Evolutionary conservation across 2,888 invertebrate species (phyloP).

Genomic region (Sinotaia quadrata): DNA sequence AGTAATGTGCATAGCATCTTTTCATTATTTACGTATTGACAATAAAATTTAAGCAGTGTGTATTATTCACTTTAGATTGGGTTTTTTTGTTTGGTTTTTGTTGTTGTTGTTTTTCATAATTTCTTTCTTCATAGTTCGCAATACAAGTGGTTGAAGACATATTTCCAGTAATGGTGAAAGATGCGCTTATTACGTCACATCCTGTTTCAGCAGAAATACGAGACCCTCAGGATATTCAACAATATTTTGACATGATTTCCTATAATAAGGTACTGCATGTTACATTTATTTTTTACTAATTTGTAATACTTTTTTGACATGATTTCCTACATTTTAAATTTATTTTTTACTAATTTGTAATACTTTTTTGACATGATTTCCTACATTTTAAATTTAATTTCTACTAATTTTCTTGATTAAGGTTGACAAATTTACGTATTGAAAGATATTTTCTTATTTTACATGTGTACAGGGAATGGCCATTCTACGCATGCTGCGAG

Average conservation of each 20-base stretch:
- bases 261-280: slow-evolving; percentile 72
- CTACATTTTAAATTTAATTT: background rate
- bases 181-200: slow-evolving; percentile 68
- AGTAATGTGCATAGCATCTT: too few species aligned
- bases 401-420: background rate
- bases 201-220: slow-evolving; percentile 67
- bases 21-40: too few species aligned
- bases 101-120: background rate
- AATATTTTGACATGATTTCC: slow-evolving; percentile 68
- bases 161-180: slow-evolving; percentile 68
- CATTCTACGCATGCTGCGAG: slow-evolving; percentile 66
- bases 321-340: too few species aligned
- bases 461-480: slow-evolving; percentile 66
- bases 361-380: too few species aligned
- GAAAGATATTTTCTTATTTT: background rate
- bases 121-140: slow-evolving; percentile 41
- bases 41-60: too few species aligned
- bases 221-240: slow-evolving; percentile 67
- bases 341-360: too few species aligned
- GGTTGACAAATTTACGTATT: background rate
- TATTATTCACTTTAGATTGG: too few species aligned
- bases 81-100: too few species aligned
- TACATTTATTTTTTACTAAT: too few species aligned
- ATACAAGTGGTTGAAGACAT: slow-evolving; percentile 63
- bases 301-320: too few species aligned